Conservation (phyloP, 2,797 vertebrate species). For the Scarus forsteni region DNA sequence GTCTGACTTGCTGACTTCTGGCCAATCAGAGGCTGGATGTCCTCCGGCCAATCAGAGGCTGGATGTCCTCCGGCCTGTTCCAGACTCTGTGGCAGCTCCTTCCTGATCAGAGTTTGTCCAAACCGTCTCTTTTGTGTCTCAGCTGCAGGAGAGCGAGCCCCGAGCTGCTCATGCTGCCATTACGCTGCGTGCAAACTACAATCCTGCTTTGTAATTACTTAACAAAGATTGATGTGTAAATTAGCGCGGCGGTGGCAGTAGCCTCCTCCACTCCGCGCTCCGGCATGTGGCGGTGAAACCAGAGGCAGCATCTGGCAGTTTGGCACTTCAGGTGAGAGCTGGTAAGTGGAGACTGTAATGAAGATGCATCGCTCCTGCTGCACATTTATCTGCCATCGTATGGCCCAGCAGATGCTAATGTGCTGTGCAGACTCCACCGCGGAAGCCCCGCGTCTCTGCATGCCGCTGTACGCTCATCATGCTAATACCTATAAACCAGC, state of each 20-base stretch:
- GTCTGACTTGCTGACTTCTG: too few relatives aligned
- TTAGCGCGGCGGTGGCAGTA: constrained; percentile 29
- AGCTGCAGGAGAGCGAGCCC: constrained; percentile 36
- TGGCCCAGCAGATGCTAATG: constrained; percentile 85
- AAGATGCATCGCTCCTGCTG: constrained; percentile 83
- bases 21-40: too few relatives aligned
- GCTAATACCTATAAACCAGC: constrained; percentile 45
- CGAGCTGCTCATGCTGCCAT: constrained; percentile 45
- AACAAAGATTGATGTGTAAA: constrained; percentile 76
- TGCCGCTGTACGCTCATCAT: constrained; percentile 65
- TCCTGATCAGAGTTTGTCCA: constrained; percentile 41
- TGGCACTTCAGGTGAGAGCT: constrained; percentile 78
- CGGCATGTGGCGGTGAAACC: constrained; percentile 32
- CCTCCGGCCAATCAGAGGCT: background rate
- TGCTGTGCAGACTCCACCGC: constrained; percentile 65
- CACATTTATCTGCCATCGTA: constrained; percentile 81
- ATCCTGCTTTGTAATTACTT: constrained; percentile 61
- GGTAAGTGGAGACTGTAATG: constrained; percentile 82
- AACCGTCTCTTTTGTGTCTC: constrained; percentile 44
- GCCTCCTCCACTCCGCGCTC: constrained; percentile 29
- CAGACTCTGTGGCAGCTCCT: constrained; percentile 42
- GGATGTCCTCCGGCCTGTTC: background rate
- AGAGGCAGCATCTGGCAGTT: constrained; percentile 75
- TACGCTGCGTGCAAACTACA: constrained; percentile 59
- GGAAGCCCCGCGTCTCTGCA: constrained; percentile 56